These are phyloP conservation scores for Chionis minor DNA, from an alignment of 2,113 vertebrate species.

Conservation along the genomic window DNA sequence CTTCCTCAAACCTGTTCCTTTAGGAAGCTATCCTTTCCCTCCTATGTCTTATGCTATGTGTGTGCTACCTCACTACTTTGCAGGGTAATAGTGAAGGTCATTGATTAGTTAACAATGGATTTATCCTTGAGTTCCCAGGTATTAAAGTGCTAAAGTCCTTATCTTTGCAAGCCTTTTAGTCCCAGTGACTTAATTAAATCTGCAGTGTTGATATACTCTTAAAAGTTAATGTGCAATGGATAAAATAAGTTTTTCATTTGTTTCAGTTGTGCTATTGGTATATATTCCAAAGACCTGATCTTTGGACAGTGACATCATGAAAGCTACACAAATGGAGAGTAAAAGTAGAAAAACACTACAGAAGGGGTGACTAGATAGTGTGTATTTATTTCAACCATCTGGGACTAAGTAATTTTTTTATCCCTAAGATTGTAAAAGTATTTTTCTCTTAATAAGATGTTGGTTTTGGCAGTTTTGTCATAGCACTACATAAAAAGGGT, in stretches of 20 bases:
- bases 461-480: neutral
- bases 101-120: neutral
- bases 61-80: neutral
- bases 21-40: neutral
- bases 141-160: neutral
- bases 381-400: neutral
- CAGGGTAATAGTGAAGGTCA: neutral
- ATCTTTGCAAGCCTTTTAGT: neutral
- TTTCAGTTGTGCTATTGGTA: neutral
- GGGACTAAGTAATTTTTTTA: neutral
- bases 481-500: neutral
- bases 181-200: neutral
- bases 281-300: neutral
- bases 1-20: neutral
- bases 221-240: neutral
- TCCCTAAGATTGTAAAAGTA: neutral
- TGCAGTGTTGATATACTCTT: neutral
- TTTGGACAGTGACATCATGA: neutral
- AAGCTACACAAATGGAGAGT: neutral
- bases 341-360: neutral
- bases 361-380: neutral
- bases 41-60: fast-evolving
- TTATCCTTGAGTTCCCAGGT: neutral
- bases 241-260: neutral
- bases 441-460: neutral